A percentile compares a stretch with the other conserved stretches of the same genome.
Evolutionary conservation across 2,888 invertebrate species (phyloP).

Genomic region (Horisme vitalbata): DNA sequence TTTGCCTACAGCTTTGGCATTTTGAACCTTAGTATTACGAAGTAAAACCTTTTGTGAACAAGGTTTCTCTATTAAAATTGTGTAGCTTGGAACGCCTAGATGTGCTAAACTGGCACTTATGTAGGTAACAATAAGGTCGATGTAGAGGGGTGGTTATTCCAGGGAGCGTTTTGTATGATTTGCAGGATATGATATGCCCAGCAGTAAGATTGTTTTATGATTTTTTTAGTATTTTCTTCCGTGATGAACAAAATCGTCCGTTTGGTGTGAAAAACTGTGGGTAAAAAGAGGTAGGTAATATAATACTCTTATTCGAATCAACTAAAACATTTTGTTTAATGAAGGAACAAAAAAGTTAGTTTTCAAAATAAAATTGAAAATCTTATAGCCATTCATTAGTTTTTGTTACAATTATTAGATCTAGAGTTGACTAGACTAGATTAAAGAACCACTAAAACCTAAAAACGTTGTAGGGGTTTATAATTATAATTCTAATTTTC

Average conservation of each 20-base stretch:
- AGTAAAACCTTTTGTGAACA: neutral
- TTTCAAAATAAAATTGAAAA: too few relatives aligned
- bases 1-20: neutral
- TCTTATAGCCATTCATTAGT: too few relatives aligned
- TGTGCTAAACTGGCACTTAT: conserved; percentile 2
- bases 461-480: too few relatives aligned
- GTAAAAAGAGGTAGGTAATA: too few relatives aligned
- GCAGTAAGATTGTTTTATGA: conserved; percentile 21
- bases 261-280: too few relatives aligned
- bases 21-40: conserved; percentile 6
- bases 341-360: too few relatives aligned
- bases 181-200: conserved; percentile 3
- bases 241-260: neutral
- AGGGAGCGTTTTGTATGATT: conserved; percentile 10
- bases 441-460: too few relatives aligned
- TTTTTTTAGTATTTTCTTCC: conserved; percentile 12
- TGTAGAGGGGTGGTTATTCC: neutral
- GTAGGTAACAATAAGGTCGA: neutral
- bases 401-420: too few relatives aligned
- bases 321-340: too few relatives aligned
- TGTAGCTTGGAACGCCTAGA: neutral
- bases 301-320: too few relatives aligned
- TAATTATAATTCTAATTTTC: too few relatives aligned
- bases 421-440: too few relatives aligned
- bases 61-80: neutral